Conservation (phyloP, 1,140 invertebrate genomes). For the Nebria ingens region DNA sequence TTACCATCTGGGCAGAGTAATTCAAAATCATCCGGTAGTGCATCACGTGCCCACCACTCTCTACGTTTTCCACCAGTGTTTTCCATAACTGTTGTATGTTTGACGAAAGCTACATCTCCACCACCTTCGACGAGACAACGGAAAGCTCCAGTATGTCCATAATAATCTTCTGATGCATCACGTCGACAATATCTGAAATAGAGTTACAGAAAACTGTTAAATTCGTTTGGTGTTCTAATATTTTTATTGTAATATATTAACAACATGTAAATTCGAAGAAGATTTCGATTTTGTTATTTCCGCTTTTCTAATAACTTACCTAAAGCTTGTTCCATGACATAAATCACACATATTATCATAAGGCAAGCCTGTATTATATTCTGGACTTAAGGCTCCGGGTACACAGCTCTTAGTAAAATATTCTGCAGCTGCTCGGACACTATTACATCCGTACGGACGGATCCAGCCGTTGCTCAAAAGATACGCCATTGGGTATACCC, state of each 20-base stretch:
- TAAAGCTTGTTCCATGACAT: conserved; percentile 77
- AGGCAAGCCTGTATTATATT: conserved; percentile 71
- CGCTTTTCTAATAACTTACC: conserved; percentile 45
- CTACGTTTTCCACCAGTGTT: conserved; percentile 82
- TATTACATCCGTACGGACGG: conserved; percentile 82
- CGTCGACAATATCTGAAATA: conserved; percentile 69
- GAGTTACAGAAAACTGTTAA: no score
- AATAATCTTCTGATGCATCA: conserved; percentile 82
- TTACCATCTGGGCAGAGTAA: conserved; percentile 85
- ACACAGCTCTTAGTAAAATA: conserved; percentile 89
- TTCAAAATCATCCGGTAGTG: conserved; percentile 85
- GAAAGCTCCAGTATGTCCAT: conserved; percentile 81
- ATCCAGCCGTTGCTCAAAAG: conserved; percentile 90
- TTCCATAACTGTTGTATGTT: conserved; percentile 83
- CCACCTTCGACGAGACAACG: conserved; percentile 90
- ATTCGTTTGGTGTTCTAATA: no score
- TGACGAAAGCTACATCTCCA: conserved; percentile 90
- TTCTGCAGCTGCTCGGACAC: conserved; percentile 76
- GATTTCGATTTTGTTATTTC: no score
- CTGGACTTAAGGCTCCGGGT: conserved; percentile 75
- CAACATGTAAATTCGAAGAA: no score
- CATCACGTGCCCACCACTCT: conserved; percentile 88
- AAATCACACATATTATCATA: conserved; percentile 88
- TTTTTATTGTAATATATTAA: no score
- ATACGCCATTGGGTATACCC: conserved; percentile 90